Evolutionary conservation across 2,888 invertebrate genomes (phyloP).

Genomic region (Clivina fossor): DNA sequence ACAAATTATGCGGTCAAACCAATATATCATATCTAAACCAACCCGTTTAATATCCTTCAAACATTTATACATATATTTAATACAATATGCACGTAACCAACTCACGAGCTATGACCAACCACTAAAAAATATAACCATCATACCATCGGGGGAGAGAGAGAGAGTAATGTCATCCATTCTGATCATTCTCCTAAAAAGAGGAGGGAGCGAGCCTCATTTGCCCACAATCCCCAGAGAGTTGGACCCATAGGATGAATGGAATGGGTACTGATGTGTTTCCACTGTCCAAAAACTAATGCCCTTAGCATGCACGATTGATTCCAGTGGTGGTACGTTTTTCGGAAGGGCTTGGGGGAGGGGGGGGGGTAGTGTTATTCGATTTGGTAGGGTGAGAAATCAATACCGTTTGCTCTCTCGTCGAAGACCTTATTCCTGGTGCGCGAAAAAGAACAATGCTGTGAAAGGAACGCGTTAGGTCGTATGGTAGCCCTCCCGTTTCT

Average conservation of each 20-base stretch:
- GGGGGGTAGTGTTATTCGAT: background rate
- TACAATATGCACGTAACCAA: too few relatives aligned
- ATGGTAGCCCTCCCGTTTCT: too few relatives aligned
- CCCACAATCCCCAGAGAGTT: background rate
- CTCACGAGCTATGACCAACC: too few relatives aligned
- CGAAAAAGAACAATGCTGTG: slow-evolving; percentile 28
- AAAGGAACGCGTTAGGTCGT: slow-evolving; percentile 24
- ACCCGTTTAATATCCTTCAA: too few relatives aligned
- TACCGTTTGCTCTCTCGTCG: slow-evolving; percentile 2
- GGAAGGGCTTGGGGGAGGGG: slow-evolving; percentile 3
- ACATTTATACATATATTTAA: too few relatives aligned
- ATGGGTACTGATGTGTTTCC: slow-evolving; percentile 12
- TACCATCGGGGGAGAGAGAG: background rate
- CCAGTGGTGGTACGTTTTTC: too few relatives aligned
- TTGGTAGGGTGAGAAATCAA: slow-evolving; percentile 18
- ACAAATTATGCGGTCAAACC: too few relatives aligned
- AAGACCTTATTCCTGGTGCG: slow-evolving; percentile 21
- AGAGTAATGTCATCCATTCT: background rate
- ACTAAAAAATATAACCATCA: too few relatives aligned
- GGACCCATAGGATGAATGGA: too few relatives aligned
- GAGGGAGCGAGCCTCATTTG: background rate
- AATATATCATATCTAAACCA: too few relatives aligned
- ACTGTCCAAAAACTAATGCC: slow-evolving; percentile 26
- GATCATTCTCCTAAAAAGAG: background rate
- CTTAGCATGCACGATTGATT: slow-evolving; percentile 29